phyloP scores from a whole-genome alignment of 2,113 vertebrate genomes.

The Acanthochromis polyacanthus region DNA sequence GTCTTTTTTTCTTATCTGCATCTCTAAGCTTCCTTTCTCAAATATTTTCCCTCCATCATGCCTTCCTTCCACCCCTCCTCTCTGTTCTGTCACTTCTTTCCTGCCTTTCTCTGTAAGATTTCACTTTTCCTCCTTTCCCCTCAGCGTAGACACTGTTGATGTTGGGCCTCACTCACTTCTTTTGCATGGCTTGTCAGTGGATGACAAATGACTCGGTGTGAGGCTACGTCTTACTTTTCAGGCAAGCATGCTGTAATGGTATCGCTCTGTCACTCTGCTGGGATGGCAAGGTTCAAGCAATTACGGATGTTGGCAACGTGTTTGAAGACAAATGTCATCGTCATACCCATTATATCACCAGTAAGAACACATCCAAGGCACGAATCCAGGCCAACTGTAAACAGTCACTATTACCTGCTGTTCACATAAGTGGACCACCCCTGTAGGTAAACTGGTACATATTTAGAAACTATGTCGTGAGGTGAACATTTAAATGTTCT shows the following conservation, averaged over 20 bases:
- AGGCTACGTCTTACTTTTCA: constrained; percentile 56
- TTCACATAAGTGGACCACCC: constrained; percentile 12
- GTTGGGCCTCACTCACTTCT: constrained; percentile 56
- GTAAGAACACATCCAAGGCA: neutral
- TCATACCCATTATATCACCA: neutral
- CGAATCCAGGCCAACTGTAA: constrained; percentile 17
- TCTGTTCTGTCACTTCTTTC: constrained; percentile 61
- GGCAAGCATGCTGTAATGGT: constrained; percentile 36
- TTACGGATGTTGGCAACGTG: constrained; percentile 34
- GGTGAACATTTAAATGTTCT: neutral
- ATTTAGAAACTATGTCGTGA: neutral
- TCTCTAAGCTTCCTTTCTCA: constrained; percentile 44
- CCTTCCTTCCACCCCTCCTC: constrained; percentile 33
- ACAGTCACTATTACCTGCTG: neutral
- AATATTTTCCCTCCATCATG: constrained; percentile 42
- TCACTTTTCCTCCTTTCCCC: constrained; percentile 47
- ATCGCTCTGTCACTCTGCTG: constrained; percentile 43
- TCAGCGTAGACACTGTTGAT: constrained; percentile 59
- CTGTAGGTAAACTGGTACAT: constrained; percentile 2
- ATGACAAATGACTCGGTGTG: constrained; percentile 69
- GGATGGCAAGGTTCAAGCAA: constrained; percentile 45
- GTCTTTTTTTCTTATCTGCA: constrained; percentile 38
- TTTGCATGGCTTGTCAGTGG: constrained; percentile 66
- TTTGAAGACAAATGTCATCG: constrained; percentile 50
- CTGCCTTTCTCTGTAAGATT: constrained; percentile 57